These are phyloP conservation scores for Oscheius sp. DNA, from an alignment of 2,888 invertebrate species.

Conservation along the genomic window DNA sequence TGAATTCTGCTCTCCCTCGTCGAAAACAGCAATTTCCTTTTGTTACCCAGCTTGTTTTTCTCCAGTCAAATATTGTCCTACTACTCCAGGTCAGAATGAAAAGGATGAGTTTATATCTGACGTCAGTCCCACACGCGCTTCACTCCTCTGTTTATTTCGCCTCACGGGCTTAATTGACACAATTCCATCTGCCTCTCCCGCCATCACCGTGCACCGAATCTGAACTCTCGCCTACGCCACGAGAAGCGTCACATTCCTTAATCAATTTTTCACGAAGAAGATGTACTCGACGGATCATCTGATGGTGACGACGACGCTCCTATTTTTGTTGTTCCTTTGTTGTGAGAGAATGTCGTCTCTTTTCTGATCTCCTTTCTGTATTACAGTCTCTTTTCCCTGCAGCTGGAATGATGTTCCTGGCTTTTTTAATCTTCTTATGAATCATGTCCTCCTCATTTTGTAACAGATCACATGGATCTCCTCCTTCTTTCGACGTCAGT, in stretches of 20 bases:
- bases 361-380: neutral
- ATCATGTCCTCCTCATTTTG: no score
- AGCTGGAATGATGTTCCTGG: no score
- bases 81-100: neutral
- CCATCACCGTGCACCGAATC: constrained; percentile 8
- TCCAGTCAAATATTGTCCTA: no score
- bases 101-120: neutral
- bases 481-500: no score
- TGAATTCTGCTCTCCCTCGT: no score
- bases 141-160: constrained; percentile 25
- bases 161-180: constrained; percentile 25
- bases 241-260: neutral
- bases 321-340: neutral
- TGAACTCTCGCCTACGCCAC: constrained; percentile 8
- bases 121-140: constrained; percentile 24
- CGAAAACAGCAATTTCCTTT: no score
- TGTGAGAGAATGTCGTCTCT: no score
- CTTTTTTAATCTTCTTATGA: no score
- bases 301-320: neutral
- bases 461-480: no score
- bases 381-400: no score
- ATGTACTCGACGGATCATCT: neutral
- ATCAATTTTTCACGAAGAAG: no score
- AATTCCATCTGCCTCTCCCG: constrained; percentile 1
- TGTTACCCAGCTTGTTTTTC: no score